Evolutionary conservation across 2,888 invertebrate species (phyloP).

Genomic region (Ophraella communa): DNA sequence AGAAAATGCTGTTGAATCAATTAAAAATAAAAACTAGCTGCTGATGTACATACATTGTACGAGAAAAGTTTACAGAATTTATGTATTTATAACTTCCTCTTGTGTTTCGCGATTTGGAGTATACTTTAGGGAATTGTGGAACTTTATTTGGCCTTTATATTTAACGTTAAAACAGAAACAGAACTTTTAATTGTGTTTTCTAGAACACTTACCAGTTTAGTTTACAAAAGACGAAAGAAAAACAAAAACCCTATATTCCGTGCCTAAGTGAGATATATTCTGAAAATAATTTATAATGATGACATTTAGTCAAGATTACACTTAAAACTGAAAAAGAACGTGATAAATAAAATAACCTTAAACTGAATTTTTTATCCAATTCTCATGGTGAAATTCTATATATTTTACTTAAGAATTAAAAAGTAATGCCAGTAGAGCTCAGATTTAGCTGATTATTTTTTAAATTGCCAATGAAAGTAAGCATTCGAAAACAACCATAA

Average conservation of each 20-base stretch:
- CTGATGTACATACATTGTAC: background rate
- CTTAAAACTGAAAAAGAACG: too few relatives aligned
- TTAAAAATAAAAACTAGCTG: too few relatives aligned
- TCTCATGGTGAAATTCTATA: too few relatives aligned
- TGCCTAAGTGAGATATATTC: background rate
- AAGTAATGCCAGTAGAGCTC: too few relatives aligned
- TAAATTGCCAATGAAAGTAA: too few relatives aligned
- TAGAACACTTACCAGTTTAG: background rate
- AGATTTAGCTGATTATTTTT: too few relatives aligned
- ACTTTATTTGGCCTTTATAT: background rate
- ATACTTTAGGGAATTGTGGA: background rate
- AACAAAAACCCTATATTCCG: background rate
- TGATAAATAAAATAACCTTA: too few relatives aligned
- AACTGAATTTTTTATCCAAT: too few relatives aligned
- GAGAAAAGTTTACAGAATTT: background rate
- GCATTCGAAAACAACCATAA: too few relatives aligned
- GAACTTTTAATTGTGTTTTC: background rate
- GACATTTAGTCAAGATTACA: too few relatives aligned
- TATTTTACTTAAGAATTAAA: too few relatives aligned
- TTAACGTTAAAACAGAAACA: background rate
- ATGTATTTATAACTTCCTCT: background rate
- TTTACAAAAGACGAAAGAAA: background rate
- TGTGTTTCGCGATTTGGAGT: background rate
- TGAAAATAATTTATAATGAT: background rate
- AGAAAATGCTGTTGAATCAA: too few relatives aligned